phyloP scores from a whole-genome alignment of 2,113 vertebrate species.

The Corythaixoides concolor region DNA sequence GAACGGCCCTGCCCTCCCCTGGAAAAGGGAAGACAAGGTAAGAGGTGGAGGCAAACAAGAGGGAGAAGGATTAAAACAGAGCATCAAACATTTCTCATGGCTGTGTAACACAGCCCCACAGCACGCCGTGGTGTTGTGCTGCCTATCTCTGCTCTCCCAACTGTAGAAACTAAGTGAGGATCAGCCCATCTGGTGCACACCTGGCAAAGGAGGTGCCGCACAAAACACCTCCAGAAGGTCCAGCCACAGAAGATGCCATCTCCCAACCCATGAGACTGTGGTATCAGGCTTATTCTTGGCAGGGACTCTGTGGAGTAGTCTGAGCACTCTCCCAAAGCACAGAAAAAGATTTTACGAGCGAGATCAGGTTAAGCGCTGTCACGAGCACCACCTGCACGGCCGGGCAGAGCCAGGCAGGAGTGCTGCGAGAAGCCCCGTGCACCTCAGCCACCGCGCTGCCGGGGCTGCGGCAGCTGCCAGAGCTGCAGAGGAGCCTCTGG shows the following conservation, averaged over 20 bases:
- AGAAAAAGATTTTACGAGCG: not conserved
- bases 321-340: not conserved
- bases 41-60: not conserved
- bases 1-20: not conserved
- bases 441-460: fast-evolving
- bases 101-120: not conserved
- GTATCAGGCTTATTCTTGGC: not conserved
- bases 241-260: not conserved
- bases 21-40: not conserved
- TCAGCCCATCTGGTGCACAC: not conserved
- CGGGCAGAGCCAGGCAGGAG: not conserved
- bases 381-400: fast-evolving
- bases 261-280: fast-evolving
- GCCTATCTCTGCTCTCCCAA: not conserved
- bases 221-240: not conserved
- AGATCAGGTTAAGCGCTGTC: not conserved
- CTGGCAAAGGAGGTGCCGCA: not conserved
- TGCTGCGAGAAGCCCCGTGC: not conserved
- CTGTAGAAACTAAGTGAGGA: not conserved
- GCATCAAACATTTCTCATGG: not conserved
- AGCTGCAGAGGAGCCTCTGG: not conserved
- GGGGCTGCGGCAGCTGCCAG: not conserved
- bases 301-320: not conserved
- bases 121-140: fast-evolving
- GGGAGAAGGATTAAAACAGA: not conserved